Conservation (phyloP, 2,888 invertebrate species). For the Diaprepes abbreviatus region DNA sequence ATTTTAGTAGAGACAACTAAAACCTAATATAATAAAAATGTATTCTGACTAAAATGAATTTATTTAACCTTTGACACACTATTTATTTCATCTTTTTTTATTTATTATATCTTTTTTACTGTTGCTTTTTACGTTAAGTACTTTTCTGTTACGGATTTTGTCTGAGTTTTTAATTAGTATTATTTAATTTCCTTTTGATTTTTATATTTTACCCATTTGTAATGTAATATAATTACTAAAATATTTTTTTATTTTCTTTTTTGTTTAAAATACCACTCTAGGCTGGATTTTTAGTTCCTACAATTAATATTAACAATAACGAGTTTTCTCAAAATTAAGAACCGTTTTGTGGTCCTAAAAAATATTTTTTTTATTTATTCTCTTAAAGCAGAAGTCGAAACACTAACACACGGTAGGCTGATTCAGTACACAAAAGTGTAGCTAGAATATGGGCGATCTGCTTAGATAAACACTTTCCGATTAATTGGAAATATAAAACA, state of each 20-base stretch:
- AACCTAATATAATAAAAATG: constrained; percentile 1
- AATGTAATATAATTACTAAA: constrained; percentile 9
- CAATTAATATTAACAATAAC: too few relatives aligned
- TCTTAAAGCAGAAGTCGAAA: too few relatives aligned
- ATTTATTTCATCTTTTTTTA: constrained; percentile 10
- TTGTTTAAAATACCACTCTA: too few relatives aligned
- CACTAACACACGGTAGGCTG: too few relatives aligned
- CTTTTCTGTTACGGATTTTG: constrained; percentile 18
- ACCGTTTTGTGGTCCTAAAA: too few relatives aligned
- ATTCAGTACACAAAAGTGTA: too few relatives aligned
- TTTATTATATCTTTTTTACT: constrained; percentile 12
- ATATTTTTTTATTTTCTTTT: not conserved
- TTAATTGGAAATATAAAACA: too few relatives aligned
- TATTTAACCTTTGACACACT: constrained; percentile 7
- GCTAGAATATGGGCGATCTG: too few relatives aligned
- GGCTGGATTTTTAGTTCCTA: too few relatives aligned
- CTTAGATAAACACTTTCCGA: too few relatives aligned
- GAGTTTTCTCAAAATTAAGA: too few relatives aligned
- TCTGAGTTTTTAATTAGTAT: constrained; percentile 15
- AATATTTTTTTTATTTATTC: too few relatives aligned
- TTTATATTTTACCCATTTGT: constrained; percentile 9
- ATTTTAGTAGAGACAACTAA: constrained; percentile 10
- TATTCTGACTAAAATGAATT: not conserved
- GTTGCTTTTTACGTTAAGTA: not conserved
- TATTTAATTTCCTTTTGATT: not conserved